These are phyloP conservation scores for Stenchaetothrips biformis DNA, from an alignment of 2,888 invertebrate species.

Conservation along the genomic window DNA sequence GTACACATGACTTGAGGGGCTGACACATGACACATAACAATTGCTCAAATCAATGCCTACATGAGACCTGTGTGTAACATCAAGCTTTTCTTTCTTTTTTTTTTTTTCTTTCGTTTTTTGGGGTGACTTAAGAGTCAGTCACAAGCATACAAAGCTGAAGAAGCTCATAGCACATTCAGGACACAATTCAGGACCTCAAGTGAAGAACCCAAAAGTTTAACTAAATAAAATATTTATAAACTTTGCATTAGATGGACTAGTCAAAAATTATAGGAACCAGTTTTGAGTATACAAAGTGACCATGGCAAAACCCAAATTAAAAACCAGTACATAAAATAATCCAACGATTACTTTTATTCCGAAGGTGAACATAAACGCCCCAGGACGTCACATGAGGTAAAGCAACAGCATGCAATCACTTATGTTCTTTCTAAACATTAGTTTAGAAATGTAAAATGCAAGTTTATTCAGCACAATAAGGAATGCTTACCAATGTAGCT, in stretches of 20 bases:
- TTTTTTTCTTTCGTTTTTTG: neutral
- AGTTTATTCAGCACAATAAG: neutral
- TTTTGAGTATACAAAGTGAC: neutral
- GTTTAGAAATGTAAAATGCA: neutral
- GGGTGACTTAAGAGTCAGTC: neutral
- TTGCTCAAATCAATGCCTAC: no score
- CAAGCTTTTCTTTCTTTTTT: neutral
- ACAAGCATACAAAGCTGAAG: neutral
- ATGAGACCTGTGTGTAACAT: no score
- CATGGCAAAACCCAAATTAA: neutral
- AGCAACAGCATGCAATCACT: neutral
- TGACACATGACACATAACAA: no score
- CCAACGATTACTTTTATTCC: no score
- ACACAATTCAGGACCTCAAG: neutral
- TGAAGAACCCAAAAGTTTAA: neutral
- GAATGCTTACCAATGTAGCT: conserved; percentile 83
- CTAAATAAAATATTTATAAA: neutral
- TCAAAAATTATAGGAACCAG: neutral
- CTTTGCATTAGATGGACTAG: neutral
- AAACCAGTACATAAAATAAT: neutral
- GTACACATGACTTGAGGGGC: neutral
- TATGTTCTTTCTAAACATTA: neutral
- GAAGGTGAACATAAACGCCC: neutral
- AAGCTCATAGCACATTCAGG: neutral
- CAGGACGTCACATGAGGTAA: neutral